Conservation (phyloP, 2,797 vertebrate genomes). For the Acanthurus tractus region DNA sequence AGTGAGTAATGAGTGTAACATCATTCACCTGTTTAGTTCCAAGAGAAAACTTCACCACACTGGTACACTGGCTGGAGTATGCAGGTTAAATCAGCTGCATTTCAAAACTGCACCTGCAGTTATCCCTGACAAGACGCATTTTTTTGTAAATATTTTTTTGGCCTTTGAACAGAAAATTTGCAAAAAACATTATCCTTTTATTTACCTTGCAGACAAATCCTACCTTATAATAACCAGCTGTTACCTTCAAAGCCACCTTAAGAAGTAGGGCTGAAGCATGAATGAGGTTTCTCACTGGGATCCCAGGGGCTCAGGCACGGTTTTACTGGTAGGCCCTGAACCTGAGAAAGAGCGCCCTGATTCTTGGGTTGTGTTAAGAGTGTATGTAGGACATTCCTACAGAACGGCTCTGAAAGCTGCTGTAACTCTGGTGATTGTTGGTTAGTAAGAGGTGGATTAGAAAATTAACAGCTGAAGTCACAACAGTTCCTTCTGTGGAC, state of each 20-base stretch:
- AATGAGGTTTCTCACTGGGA: constrained; percentile 42
- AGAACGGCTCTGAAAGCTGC: neutral
- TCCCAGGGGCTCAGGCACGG: constrained; percentile 51
- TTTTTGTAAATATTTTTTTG: neutral
- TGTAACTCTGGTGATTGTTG: neutral
- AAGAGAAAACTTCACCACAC: neutral
- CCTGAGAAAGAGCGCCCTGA: constrained; percentile 40
- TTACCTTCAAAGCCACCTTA: constrained; percentile 3
- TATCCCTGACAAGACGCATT: neutral
- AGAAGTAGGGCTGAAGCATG: constrained; percentile 55
- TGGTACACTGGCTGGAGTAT: neutral
- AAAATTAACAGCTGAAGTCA: neutral
- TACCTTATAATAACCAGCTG: constrained; percentile 16
- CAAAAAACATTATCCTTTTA: constrained; percentile 1
- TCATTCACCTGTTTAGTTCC: neutral
- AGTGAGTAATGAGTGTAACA: neutral
- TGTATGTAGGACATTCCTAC: constrained; percentile 47
- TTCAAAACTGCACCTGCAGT: neutral
- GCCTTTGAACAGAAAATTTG: neutral
- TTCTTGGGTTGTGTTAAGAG: constrained; percentile 21
- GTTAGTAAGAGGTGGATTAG: neutral
- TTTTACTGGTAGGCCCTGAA: constrained; percentile 46
- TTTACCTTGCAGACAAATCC: neutral
- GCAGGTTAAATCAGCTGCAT: neutral
- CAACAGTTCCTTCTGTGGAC: neutral